Base-by-base conservation (phyloP, 2,888 invertebrate genomes). In the Orchesellides sinensis region DNA sequence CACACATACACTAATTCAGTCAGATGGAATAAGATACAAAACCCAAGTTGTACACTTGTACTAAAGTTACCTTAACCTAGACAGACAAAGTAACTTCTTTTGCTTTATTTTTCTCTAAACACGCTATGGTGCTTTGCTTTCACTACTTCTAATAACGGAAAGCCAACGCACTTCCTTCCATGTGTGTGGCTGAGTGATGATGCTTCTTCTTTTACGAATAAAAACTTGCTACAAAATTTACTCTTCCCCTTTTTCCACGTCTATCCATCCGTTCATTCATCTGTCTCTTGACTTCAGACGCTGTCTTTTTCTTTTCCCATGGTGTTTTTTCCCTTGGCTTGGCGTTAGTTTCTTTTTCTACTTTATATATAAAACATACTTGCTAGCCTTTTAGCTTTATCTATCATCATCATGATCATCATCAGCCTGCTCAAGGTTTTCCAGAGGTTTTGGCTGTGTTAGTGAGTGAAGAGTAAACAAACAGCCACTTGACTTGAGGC, bases 401-500 rank as follows among this genome's bases (percentile, higher is more conserved):
- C 59, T 59, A 17, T 52, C 47, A 47, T 47, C 47, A 4, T n/a
- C 4, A 10, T 14, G 6, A 52, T 52, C n/a, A 21, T 52, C n/a
- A n/a, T n/a, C n/a, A n/a, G n/a, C n/a, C n/a, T n/a, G n/a, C n/a
- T 8, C 52, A 52, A 23, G 21, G 52, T 52, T 52, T n/a, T 12
- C 5, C 5, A 12, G 35, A 8, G 5, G 35, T 35, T 35, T 35
- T 35, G 35, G 35, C 12, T 12, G 5, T 12, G 6, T 35, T 5
- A 35, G 35, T 35, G 12, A 5, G 5, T 8, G 23, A 52, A 3
- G 12, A 52, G 52, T 52, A 52, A 29, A 59, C 59, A 29, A 29
- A 59, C 59, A 29, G 59, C 59, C 29, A 59, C 59, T 59, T 59
- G 29, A 59, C 59, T 59, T 14, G 29, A 59, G 59, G 59, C 59